These are phyloP conservation scores for Drosophila busckii DNA, from an alignment of 1,140 invertebrate genomes.

Conservation along the genomic window DNA sequence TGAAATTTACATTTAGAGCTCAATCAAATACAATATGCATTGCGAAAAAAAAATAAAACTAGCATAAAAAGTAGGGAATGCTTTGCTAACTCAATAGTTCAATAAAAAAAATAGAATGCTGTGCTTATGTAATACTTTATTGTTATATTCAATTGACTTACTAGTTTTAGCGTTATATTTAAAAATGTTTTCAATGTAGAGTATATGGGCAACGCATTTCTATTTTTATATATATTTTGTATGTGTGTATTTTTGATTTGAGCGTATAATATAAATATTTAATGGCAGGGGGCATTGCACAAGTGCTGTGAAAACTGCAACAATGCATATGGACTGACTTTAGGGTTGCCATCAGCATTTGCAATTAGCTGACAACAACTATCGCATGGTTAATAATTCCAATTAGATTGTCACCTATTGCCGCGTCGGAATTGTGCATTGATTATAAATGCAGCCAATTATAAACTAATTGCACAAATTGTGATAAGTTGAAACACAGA, in stretches of 20 bases:
- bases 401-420: not conserved
- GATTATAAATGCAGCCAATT: no score
- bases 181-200: no score
- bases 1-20: slow-evolving; percentile 69
- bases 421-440: no score
- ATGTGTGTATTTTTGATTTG: slow-evolving; percentile 19
- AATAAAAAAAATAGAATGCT: slow-evolving; percentile 4
- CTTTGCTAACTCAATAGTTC: no score
- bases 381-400: not conserved
- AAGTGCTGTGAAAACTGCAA: slow-evolving; percentile 26
- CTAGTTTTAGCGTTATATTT: no score
- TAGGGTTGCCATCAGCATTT: slow-evolving; percentile 29
- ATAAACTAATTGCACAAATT: no score
- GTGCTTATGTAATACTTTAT: not conserved
- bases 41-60: slow-evolving; percentile 13
- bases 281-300: slow-evolving; percentile 34
- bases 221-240: not conserved
- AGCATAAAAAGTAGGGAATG: slow-evolving; percentile 9
- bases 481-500: slow-evolving; percentile 2
- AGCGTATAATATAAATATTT: slow-evolving; percentile 60
- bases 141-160: slow-evolving; percentile 4
- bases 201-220: slow-evolving; percentile 40
- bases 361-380: not conserved
- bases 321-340: slow-evolving; percentile 8
- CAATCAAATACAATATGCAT: slow-evolving; percentile 71